These are phyloP conservation scores for Verasper variegatus DNA, from an alignment of 2,113 vertebrate genomes.

Conservation along the genomic window DNA sequence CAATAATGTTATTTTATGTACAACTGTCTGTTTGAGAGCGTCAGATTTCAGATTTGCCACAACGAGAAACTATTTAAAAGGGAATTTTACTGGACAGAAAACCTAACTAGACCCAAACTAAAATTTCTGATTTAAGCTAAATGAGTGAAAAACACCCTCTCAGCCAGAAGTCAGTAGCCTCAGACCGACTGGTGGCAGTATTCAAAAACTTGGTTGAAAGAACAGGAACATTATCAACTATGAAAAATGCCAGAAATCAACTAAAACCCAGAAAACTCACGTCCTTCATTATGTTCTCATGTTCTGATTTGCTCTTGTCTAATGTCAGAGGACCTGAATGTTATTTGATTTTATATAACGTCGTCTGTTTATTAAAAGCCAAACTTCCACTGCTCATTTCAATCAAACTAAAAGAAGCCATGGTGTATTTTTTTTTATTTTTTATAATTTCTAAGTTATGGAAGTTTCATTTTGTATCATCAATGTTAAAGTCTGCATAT, in stretches of 20 bases:
- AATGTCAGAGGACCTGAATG: slow-evolving; percentile 14
- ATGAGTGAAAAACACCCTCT: neutral
- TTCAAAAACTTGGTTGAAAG: neutral
- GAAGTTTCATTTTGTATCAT: slow-evolving; percentile 35
- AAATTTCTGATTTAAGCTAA: neutral
- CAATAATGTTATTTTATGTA: slow-evolving; percentile 22
- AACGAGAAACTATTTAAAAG: slow-evolving; percentile 1
- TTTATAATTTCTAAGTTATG: slow-evolving; percentile 22
- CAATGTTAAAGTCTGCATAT: slow-evolving; percentile 49
- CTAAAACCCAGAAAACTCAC: neutral
- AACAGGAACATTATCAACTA: neutral
- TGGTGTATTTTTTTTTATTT: slow-evolving; percentile 29
- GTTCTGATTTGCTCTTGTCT: neutral
- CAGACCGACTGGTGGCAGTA: no score
- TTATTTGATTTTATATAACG: slow-evolving; percentile 39
- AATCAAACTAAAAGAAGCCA: slow-evolving; percentile 58
- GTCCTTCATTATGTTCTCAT: neutral
- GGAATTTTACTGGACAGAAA: neutral
- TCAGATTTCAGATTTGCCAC: neutral
- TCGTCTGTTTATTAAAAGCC: slow-evolving; percentile 57
- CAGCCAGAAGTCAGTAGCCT: neutral
- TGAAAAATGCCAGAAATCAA: neutral
- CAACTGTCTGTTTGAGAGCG: neutral
- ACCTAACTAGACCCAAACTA: neutral
- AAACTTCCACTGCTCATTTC: slow-evolving; percentile 59